Evolutionary conservation across 2,113 vertebrate species (phyloP), one percentile per base, ranked within the genome.

Genomic region (Orcinus orca): DNA sequence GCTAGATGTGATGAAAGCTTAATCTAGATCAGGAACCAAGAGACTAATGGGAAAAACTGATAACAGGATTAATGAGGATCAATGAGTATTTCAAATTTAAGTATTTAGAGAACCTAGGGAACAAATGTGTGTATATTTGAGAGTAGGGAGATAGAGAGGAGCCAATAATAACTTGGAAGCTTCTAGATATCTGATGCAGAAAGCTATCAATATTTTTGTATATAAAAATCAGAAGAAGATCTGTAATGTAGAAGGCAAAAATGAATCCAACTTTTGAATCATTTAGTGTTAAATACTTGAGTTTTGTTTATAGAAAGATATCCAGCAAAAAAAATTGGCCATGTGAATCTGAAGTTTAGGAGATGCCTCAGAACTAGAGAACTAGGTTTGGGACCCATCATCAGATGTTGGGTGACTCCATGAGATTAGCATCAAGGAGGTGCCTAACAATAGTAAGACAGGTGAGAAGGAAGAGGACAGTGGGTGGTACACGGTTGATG

Each of bases 401-500:
- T 21, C 29, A 85, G 8, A 33, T 68, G 10, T 15, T 55, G 7
- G 53, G 62, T 77, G 60, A 77, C 33, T 65, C 1, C 13, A 9
- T 58, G 2, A 79, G 9, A 53, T 23, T 38, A 58, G 15, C 92
- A 17, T 31, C 20, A 21, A 29, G 21, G 23, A 77, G 8, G 4
- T 29, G 8, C 1, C 7, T 15, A 65, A 2, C 3, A 23, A 20
- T 25, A n/a, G 18, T 70, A 63, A 67, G 15, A n/a, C 4, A 67
- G 3, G 4, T 53, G 12, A 84, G 38, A 36, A 95, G 6, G 4
- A 70, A 41, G 23, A 94, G 21, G 9, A 76, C 0, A 41, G 26
- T 14, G 14, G 44, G 2, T 41, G 1, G 17, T 50, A 1, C 0
- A 9, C 38, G n/a, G 3, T 14, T 87, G 23, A 82, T 15, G 11